These are phyloP conservation scores for Oryzias sinensis DNA, from an alignment of 2,797 vertebrate species.

Conservation along the genomic window DNA sequence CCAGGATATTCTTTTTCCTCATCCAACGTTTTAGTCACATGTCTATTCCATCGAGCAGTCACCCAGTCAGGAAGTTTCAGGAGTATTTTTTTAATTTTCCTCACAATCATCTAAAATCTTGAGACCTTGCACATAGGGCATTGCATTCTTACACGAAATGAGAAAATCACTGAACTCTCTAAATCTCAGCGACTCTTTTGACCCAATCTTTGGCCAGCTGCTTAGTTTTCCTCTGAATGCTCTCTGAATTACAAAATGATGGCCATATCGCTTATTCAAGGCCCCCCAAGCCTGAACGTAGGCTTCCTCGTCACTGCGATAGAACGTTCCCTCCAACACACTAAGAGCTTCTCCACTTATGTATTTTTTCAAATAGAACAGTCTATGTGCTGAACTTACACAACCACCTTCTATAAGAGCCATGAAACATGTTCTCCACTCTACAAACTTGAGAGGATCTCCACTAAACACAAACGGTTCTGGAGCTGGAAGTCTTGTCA, in stretches of 20 bases:
- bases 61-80: slow-evolving; percentile 2
- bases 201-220: slow-evolving; percentile 7
- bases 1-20: too few species aligned
- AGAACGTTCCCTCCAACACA: slow-evolving; percentile 5
- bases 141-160: slow-evolving; percentile 7
- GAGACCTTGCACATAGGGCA: slow-evolving; percentile 1
- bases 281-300: slow-evolving; percentile 1
- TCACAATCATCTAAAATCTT: slow-evolving; percentile 1
- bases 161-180: background rate
- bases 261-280: slow-evolving; percentile 1
- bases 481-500: slow-evolving; percentile 6
- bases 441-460: background rate
- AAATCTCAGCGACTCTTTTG: background rate
- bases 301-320: slow-evolving; percentile 1
- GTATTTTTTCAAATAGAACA: slow-evolving; percentile 6
- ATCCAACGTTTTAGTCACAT: too few species aligned
- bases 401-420: too few species aligned
- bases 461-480: slow-evolving; percentile 2
- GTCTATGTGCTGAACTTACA: background rate
- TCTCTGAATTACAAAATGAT: slow-evolving; percentile 5
- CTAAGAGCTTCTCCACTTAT: slow-evolving; percentile 4
- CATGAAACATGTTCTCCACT: too few species aligned
- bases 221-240: slow-evolving; percentile 7
- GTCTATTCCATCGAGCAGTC: too few species aligned
- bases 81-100: slow-evolving; percentile 2